A percentile compares a stretch with the other conserved stretches of the same genome.
These are phyloP conservation scores for Drosophila virilis DNA, from an alignment of 1,140 invertebrate genomes.

Conservation along the genomic window DNA sequence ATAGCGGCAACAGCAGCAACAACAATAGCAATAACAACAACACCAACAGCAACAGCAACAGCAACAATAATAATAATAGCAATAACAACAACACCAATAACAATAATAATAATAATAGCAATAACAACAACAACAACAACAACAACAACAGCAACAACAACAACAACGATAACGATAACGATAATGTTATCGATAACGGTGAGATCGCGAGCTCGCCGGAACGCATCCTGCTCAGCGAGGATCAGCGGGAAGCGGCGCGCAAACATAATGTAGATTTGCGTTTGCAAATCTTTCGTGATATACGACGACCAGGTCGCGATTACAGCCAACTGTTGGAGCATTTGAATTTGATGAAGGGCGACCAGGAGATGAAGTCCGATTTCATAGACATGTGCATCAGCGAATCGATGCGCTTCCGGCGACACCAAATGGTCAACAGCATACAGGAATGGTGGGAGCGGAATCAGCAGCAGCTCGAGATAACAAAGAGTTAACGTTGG, in stretches of 20 bases:
- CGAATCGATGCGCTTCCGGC: constrained; percentile 92
- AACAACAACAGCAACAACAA: too few relatives aligned
- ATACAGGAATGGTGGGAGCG: constrained; percentile 84
- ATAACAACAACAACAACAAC: too few relatives aligned
- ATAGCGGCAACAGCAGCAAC: too few relatives aligned
- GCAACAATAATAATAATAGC: too few relatives aligned
- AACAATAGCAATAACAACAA: too few relatives aligned
- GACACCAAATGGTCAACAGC: constrained; percentile 88
- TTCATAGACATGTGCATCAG: constrained; percentile 91
- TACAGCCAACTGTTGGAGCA: constrained; percentile 89
- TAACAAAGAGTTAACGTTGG: constrained; percentile 73
- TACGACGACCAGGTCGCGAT: constrained; percentile 86
- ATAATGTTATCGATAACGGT: neutral
- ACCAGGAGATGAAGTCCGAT: constrained; percentile 87
- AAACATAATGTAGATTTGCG: constrained; percentile 84
- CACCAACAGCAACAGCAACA: too few relatives aligned
- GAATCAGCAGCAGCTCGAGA: constrained; percentile 60
- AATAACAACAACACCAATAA: too few relatives aligned
- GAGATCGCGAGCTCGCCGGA: constrained; percentile 16
- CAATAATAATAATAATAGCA: too few relatives aligned
- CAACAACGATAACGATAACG: too few relatives aligned
- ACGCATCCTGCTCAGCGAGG: constrained; percentile 60
- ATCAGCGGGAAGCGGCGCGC: constrained; percentile 84
- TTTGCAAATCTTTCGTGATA: constrained; percentile 86
- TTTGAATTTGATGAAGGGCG: constrained; percentile 90